Evolutionary conservation across 2,797 vertebrate genomes (phyloP).

Genomic region (Picus viridis): DNA sequence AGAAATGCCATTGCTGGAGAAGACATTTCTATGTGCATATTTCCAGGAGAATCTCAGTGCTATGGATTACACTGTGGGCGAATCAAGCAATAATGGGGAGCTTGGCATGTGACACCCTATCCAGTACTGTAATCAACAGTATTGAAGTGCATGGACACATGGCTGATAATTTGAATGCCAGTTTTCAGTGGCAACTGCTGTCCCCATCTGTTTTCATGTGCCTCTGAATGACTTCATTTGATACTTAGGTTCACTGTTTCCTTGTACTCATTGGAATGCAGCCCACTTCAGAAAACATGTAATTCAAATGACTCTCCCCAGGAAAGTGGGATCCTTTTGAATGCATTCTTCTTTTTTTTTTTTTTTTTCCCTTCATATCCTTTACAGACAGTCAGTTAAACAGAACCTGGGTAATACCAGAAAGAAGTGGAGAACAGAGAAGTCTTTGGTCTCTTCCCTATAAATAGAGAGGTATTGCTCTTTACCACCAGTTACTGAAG

Average conservation of each 20-base stretch:
- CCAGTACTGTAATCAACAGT: background rate
- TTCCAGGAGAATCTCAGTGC: background rate
- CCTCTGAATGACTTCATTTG: constrained; percentile 60
- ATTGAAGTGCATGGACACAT: constrained; percentile 13
- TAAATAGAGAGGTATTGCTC: background rate
- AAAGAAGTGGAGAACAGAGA: background rate
- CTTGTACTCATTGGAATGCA: constrained; percentile 20
- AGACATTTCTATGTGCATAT: background rate
- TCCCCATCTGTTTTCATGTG: constrained; percentile 36
- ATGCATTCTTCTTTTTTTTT: background rate
- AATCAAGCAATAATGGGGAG: background rate
- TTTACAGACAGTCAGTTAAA: background rate
- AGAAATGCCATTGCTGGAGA: background rate
- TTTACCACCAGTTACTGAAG: background rate
- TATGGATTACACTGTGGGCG: background rate
- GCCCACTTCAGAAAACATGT: constrained; percentile 59
- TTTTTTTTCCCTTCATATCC: background rate
- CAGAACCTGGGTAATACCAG: background rate
- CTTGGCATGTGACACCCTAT: background rate
- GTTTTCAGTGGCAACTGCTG: constrained; percentile 49
- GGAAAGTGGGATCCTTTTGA: constrained; percentile 1
- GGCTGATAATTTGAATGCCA: constrained; percentile 41
- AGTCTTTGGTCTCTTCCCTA: background rate
- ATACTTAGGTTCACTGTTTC: constrained; percentile 35
- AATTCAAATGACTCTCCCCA: constrained; percentile 4